Evolutionary conservation across 64 coral and sea anemone species (phyloP), one percentile per base, ranked within the genome.

Genomic region (Orbicella faveolata): DNA sequence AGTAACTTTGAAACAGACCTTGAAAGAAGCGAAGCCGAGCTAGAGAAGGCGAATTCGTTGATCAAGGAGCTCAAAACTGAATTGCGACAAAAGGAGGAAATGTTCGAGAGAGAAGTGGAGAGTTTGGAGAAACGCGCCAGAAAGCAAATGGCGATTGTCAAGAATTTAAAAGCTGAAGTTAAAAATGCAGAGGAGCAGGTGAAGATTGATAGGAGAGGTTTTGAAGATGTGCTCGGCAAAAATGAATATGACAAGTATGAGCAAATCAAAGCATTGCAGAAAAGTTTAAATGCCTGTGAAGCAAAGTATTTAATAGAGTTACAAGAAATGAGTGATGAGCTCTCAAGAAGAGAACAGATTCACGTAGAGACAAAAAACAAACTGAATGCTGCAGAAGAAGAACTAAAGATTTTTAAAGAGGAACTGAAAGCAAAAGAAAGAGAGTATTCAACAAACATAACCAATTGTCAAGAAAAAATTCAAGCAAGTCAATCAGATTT

Each of bases 181-280:
- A 84, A 62, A 41, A 93, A 93, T 61, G 54, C 82, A 26, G 87
- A 53, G 15, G 91, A 93, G 79, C 87, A 93, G 85, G 79, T 87
- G 20, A 84, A 93, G 76, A 93, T 78, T 59, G 88, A 96, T 63
- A 90, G 94, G 53, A 79, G 52, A 62, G 87, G 92, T 9, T 96
- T 96, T 62, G 94, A 96, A 82, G 89, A 90, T 75, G 86, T 96
- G 73, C 30, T 96, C 21, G 74, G 94, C 62, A 85, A 90, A 76
- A 89, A 90, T 83, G 94, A 96, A 33, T 87, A 48, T 67, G 87
- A 90, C 59, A 93, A 93, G 70, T 93, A 90, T 87, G 41, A 92
- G 75, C 91, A 96, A 65, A 63, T 93, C 8, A 85, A 89, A 80
- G 86, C 59, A 69, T 33, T 96, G 0, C 16, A 89, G 36, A 65